Evolutionary conservation across 2,888 invertebrate genomes (phyloP).

Genomic region (Tachystola acroxantha): DNA sequence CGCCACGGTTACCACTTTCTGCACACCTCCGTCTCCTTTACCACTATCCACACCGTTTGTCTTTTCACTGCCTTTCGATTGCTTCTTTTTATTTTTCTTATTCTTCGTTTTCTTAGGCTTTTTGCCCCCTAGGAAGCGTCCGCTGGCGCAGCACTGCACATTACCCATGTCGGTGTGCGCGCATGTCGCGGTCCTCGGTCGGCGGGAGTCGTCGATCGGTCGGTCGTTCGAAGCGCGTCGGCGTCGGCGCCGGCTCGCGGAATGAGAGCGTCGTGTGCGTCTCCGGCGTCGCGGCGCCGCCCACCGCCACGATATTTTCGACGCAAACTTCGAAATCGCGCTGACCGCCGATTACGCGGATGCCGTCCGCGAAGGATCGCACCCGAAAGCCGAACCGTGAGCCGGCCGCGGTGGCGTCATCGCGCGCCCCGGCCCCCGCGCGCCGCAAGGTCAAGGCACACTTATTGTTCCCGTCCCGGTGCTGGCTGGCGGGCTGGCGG

Average conservation of each 20-base stretch:
- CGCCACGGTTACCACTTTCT: constrained; percentile 55
- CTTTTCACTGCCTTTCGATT: constrained; percentile 15
- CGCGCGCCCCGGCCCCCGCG: constrained; percentile 63
- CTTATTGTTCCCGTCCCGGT: constrained; percentile 65
- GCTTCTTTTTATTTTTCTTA: constrained; percentile 38
- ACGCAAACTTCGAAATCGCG: constrained; percentile 59
- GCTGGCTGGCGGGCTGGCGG: constrained; percentile 24
- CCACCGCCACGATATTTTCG: constrained; percentile 68
- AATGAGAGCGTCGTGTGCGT: constrained; percentile 59
- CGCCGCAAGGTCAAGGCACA: constrained; percentile 73
- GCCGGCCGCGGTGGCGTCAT: constrained; percentile 73
- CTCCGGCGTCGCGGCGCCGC: constrained; percentile 57
- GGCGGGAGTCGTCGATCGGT: constrained; percentile 67
- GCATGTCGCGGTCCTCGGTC: constrained; percentile 70
- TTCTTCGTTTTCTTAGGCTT: constrained; percentile 54
- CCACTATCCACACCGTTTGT: constrained; percentile 54
- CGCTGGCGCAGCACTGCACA: constrained; percentile 76
- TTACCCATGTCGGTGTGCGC: constrained; percentile 73
- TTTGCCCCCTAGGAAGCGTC: constrained; percentile 62
- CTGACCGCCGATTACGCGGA: constrained; percentile 75
- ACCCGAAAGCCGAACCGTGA: constrained; percentile 74
- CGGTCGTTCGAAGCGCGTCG: constrained; percentile 75
- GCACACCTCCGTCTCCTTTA: constrained; percentile 48
- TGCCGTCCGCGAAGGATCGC: constrained; percentile 74
- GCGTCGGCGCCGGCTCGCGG: constrained; percentile 74